A percentile compares a stretch with the other conserved stretches of the same genome.
Evolutionary conservation across 2,113 vertebrate species (phyloP).

Genomic region (Psilopogon haemacephalus): DNA sequence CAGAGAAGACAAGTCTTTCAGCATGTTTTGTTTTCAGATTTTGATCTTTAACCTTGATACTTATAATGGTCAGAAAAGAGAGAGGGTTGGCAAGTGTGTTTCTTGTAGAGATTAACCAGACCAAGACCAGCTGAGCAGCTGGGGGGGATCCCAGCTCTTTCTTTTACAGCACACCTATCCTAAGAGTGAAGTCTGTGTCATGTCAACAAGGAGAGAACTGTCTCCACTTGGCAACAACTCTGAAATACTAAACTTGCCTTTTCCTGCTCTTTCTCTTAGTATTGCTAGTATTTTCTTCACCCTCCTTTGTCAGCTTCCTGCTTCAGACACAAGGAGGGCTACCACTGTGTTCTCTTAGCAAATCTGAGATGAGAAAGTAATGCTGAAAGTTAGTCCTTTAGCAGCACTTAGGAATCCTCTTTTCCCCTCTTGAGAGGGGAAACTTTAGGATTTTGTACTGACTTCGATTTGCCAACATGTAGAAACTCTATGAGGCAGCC

Average conservation of each 20-base stretch:
- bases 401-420: neutral
- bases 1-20: slow-evolving; percentile 43
- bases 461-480: neutral
- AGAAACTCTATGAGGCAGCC: neutral
- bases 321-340: neutral
- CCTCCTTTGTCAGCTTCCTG: neutral
- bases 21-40: slow-evolving; percentile 35
- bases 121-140: slow-evolving; percentile 34
- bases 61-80: neutral
- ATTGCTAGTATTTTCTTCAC: slow-evolving; percentile 11
- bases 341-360: neutral
- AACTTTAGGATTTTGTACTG: neutral
- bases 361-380: neutral
- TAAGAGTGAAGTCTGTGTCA: slow-evolving; percentile 49
- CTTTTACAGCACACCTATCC: slow-evolving; percentile 41
- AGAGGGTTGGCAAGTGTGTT: slow-evolving; percentile 35
- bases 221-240: slow-evolving; percentile 40
- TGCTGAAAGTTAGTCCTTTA: neutral
- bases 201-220: slow-evolving; percentile 39
- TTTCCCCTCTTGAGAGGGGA: neutral
- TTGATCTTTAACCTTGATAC: slow-evolving; percentile 54
- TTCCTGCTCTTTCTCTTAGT: slow-evolving; percentile 25
- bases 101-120: slow-evolving; percentile 57
- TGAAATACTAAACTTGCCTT: neutral
- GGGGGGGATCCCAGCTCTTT: slow-evolving; percentile 35